Evolutionary conservation across 2,797 vertebrate species (phyloP).

Genomic region (Furcifer pardalis): DNA sequence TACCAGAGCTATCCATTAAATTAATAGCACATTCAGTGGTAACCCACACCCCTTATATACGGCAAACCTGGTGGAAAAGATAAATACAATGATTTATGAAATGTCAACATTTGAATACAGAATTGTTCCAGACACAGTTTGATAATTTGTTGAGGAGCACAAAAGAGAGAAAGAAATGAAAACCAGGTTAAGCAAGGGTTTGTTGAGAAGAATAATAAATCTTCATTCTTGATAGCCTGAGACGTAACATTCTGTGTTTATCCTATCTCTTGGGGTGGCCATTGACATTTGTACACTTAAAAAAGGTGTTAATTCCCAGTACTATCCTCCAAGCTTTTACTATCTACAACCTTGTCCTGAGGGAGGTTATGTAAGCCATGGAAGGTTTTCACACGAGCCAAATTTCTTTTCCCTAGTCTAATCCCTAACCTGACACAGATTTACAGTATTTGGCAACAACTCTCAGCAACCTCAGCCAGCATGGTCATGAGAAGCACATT

Average conservation of each 20-base stretch:
- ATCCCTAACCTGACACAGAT: background rate
- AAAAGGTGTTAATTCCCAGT: background rate
- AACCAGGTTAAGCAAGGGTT: background rate
- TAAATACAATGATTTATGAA: background rate
- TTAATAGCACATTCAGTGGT: conserved; percentile 14
- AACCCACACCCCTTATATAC: background rate
- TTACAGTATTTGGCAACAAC: background rate
- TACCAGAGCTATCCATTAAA: conserved; percentile 5
- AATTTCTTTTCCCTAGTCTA: background rate
- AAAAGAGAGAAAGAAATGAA: no score
- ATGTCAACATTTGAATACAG: background rate
- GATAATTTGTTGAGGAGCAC: conserved; percentile 13
- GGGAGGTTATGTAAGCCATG: background rate
- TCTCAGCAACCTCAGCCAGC: background rate
- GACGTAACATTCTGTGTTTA: conserved; percentile 11
- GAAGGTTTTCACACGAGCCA: background rate
- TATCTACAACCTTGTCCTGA: background rate
- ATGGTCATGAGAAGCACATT: background rate
- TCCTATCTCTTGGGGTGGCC: conserved; percentile 3
- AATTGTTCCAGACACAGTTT: background rate
- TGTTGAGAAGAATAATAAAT: conserved; percentile 1
- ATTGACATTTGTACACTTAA: conserved; percentile 20
- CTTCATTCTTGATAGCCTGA: conserved; percentile 3
- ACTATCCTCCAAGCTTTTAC: background rate
- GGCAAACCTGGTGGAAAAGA: conserved; percentile 17